Evolutionary conservation across 2,113 vertebrate species (phyloP), one percentile per base, ranked within the genome.

Genomic region (Amblyornis subalaris): DNA sequence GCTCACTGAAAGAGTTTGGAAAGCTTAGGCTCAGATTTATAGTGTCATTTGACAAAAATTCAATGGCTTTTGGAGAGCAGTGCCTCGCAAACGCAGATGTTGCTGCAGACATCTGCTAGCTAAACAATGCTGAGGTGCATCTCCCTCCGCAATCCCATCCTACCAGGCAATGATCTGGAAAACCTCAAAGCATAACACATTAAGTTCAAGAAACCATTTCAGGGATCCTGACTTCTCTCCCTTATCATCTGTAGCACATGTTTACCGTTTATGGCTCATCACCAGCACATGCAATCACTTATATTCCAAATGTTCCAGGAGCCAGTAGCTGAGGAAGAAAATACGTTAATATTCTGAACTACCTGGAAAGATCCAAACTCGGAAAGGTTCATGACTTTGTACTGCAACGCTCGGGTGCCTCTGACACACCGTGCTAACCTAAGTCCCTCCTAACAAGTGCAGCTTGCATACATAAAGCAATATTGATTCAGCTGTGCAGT

Each of bases 231-330:
- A 86, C 70, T 96, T 42, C 33, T 93, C 57, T 93, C 88, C 61
- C 94, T 95, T 94, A 93, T 96, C 95, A 81, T 89, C 90, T 87
- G 36, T 44, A 89, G 88, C 93, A 97, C 94, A 95, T 47, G 71
- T 88, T 97, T 90, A 95, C 85, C 4, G 35, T 88, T 93, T 86
- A 86, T 85, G 80, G 90, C 80, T 95, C 89, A 91, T 94, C 92
- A 96, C 74, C 73, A 87, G 70, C 92, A 94, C 92, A 70, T 8
- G 3, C 94, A 94, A 87, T 94, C 83, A 26, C 83, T 96, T 75
- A 44, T 2, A 73, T 29, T 54, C 86, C 73, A 87, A 94, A 50
- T 23, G 50, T 35, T 95, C 58, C 26, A 88, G 88, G 73, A 88
- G 54, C 67, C 74, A 21, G 38, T 21, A 54, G 58, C 67, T 10